Evolutionary conservation across 2,113 vertebrate genomes (phyloP).

Genomic region (Tychaedon coryphoeus): DNA sequence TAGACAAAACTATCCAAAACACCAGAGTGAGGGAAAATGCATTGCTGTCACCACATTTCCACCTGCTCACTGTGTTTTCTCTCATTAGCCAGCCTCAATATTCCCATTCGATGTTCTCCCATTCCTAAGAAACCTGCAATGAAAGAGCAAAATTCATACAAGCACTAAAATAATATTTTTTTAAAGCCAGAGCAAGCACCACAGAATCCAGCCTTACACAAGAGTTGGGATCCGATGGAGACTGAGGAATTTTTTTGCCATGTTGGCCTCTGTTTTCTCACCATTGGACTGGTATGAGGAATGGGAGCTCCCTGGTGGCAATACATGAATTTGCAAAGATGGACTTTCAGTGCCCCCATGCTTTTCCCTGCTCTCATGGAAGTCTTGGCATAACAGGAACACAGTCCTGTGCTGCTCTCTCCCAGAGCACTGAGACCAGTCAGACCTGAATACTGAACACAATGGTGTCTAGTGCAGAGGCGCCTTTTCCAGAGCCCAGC

Average conservation of each 20-base stretch:
- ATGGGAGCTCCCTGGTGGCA: constrained; percentile 44
- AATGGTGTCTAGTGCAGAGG: background rate
- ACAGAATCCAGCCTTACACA: background rate
- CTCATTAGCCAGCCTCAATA: background rate
- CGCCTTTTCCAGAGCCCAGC: background rate
- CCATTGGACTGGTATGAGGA: background rate
- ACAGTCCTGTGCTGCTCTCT: background rate
- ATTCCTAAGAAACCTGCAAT: background rate
- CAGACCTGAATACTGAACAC: background rate
- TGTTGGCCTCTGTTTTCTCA: background rate
- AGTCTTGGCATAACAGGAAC: background rate
- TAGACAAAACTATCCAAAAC: background rate
- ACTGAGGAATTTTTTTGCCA: background rate
- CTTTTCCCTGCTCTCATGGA: background rate
- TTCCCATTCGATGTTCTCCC: background rate
- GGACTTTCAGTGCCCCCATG: background rate
- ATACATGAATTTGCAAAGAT: background rate
- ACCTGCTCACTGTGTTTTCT: background rate
- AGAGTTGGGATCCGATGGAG: background rate
- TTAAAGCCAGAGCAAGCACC: background rate
- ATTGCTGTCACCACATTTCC: background rate
- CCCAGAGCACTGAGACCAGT: background rate
- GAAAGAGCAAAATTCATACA: background rate
- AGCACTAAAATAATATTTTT: background rate
- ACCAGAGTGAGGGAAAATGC: background rate